Base-by-base conservation (phyloP, 2,888 invertebrate species). In the Microctonus aethiopoides region DNA sequence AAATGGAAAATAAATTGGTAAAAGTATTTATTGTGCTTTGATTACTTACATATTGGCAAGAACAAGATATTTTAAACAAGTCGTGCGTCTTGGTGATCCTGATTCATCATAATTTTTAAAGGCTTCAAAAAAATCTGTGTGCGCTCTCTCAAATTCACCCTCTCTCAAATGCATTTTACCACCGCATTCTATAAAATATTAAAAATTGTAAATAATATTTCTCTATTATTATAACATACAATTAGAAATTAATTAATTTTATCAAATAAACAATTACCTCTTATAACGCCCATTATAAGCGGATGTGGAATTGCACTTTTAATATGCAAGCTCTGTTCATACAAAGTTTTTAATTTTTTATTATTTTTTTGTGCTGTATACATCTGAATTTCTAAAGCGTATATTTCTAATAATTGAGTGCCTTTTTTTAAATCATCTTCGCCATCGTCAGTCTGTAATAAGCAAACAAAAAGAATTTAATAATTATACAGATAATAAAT, bases 251-350 rank as follows among this genome's bases (percentile, higher is more conserved):
- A 2, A 9, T 52, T 24, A 13, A n/a, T 34, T 20, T 24, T 54
- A 51, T n/a, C n/a, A n/a, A n/a, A n/a, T 4, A 46, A 62, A 71
- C 59, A 67, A 64, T 85, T 87, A 95, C 95, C 95, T 92, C 98
- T 90, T 73, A 99, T 99, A 36, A 99, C 98, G 13, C 99, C 99
- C 98, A 99, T 98, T 79, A 99, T 99, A 34, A 99, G 89, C 2
- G 99, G 99, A 91, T 99, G 99, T n/a, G 99, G 99, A 85, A 99
- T 99, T 63, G 99, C 99, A 51, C 98, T 98, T 87, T 99, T 99
- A 79, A 99, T 99, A 87, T 98, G 97, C 75, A 99, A 89, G 0
- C 98, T 98, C 86, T 99, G 98, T 87, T 99, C 99, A 83, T 99
- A 99, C 13, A 99, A 88, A 0, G 96, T 94, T 88, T 97, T 97